These are phyloP conservation scores for Centroberyx gerrardi DNA, from an alignment of 2,797 vertebrate genomes.

Conservation along the genomic window DNA sequence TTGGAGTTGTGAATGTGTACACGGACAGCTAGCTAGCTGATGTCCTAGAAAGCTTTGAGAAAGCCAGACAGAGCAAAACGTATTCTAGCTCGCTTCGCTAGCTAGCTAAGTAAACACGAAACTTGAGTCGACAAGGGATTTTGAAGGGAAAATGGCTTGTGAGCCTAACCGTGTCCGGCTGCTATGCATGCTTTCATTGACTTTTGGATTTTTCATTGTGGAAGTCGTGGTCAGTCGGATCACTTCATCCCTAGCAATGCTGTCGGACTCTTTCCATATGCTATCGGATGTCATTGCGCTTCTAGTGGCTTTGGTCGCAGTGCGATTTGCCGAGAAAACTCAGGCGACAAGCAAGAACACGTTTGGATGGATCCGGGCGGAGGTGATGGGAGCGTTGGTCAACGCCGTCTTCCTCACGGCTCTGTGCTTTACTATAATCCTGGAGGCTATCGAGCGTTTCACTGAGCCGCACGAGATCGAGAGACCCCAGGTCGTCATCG, in stretches of 20 bases:
- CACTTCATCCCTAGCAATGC: constrained; percentile 96
- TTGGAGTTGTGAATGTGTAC: constrained; percentile 5
- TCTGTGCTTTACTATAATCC: constrained; percentile 96
- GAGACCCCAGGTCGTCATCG: constrained; percentile 89
- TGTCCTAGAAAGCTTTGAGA: constrained; percentile 5
- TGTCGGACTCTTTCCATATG: constrained; percentile 99
- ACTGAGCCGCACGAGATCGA: constrained; percentile 95
- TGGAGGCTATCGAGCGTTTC: constrained; percentile 96
- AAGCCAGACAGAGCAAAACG: constrained; percentile 8
- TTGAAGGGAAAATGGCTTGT: constrained; percentile 85
- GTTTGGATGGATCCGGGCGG: constrained; percentile 98
- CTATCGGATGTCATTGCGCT: constrained; percentile 97
- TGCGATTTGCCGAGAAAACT: constrained; percentile 94
- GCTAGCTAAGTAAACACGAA: constrained; percentile 11
- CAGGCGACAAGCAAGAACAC: constrained; percentile 96
- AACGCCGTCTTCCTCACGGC: constrained; percentile 98
- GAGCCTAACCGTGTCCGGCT: constrained; percentile 91
- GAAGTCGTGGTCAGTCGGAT: constrained; percentile 96
- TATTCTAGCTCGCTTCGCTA: background rate
- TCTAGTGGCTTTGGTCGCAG: constrained; percentile 94
- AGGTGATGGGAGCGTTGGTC: constrained; percentile 98
- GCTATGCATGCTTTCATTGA: constrained; percentile 95
- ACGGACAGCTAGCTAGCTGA: constrained; percentile 43
- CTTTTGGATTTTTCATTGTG: constrained; percentile 95
- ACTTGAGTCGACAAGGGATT: constrained; percentile 24